These are phyloP conservation scores for Pollicipes pollicipes DNA, from an alignment of 1,140 invertebrate genomes.

Conservation along the genomic window DNA sequence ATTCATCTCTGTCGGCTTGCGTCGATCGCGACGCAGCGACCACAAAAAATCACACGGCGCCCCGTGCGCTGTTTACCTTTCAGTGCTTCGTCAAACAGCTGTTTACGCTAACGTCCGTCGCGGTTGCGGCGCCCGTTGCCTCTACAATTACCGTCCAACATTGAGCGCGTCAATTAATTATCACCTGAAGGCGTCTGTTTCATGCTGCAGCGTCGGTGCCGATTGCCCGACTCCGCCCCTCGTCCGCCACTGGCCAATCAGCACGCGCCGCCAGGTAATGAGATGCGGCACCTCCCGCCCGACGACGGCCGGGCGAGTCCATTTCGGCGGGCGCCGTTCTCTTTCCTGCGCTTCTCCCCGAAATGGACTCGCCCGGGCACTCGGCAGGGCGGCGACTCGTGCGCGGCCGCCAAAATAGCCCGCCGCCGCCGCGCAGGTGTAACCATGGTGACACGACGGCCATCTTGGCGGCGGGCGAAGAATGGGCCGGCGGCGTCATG, in stretches of 20 bases:
- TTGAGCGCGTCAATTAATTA: neutral
- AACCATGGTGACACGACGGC: neutral
- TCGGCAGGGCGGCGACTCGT: neutral
- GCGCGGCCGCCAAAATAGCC: no score
- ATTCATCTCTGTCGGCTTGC: no score
- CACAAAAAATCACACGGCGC: no score
- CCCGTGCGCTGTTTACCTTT: neutral
- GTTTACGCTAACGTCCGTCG: neutral
- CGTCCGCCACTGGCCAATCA: neutral
- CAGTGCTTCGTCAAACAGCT: neutral
- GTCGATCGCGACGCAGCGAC: no score
- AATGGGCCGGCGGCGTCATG: neutral
- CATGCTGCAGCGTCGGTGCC: neutral
- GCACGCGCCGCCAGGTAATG: neutral
- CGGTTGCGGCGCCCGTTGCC: no score
- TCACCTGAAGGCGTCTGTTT: neutral
- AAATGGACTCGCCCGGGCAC: neutral
- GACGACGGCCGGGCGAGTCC: neutral
- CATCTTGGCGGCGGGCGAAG: neutral
- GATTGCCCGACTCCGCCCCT: neutral
- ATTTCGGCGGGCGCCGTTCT: neutral
- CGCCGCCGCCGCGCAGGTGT: neutral
- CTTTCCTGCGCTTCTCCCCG: neutral
- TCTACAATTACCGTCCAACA: neutral
- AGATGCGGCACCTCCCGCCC: neutral